phyloP scores from a whole-genome alignment of 2,113 vertebrate genomes.

The Nipponia nippon region DNA sequence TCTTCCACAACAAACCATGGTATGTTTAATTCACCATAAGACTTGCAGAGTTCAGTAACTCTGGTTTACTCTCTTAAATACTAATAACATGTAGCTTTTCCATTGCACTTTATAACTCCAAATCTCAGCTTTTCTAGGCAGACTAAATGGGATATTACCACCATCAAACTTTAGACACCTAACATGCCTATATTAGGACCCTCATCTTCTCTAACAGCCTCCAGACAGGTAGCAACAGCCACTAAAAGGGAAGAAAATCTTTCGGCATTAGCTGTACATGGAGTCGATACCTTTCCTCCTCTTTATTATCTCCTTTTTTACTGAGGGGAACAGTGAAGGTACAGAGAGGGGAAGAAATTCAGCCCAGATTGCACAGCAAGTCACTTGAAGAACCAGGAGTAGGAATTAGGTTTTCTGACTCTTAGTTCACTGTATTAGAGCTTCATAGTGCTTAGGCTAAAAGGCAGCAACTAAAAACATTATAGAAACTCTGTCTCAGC shows the following conservation, averaged over 20 bases:
- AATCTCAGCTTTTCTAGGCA: not conserved
- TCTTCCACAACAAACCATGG: not conserved
- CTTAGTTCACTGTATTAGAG: not conserved
- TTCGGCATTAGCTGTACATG: not conserved
- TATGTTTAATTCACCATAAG: not conserved
- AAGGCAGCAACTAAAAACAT: not conserved
- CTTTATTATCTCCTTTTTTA: not conserved
- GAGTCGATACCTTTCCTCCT: not conserved
- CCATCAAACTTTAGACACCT: not conserved
- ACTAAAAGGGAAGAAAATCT: not conserved
- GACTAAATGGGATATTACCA: not conserved
- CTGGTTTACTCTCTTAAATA: not conserved
- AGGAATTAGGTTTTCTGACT: not conserved
- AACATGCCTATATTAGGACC: not conserved
- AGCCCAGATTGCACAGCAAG: not conserved
- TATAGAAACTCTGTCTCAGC: not conserved
- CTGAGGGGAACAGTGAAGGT: not conserved
- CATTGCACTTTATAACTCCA: not conserved
- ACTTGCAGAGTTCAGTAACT: not conserved
- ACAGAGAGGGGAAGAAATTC: not conserved
- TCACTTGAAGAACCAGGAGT: not conserved
- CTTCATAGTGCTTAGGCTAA: not conserved
- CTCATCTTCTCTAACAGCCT: not conserved
- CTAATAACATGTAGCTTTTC: not conserved
- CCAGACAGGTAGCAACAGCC: not conserved